A percentile compares a stretch with the other conserved stretches of the same genome.
Evolutionary conservation across 1,140 invertebrate genomes (phyloP).

Genomic region (Atta cephalotes): DNA sequence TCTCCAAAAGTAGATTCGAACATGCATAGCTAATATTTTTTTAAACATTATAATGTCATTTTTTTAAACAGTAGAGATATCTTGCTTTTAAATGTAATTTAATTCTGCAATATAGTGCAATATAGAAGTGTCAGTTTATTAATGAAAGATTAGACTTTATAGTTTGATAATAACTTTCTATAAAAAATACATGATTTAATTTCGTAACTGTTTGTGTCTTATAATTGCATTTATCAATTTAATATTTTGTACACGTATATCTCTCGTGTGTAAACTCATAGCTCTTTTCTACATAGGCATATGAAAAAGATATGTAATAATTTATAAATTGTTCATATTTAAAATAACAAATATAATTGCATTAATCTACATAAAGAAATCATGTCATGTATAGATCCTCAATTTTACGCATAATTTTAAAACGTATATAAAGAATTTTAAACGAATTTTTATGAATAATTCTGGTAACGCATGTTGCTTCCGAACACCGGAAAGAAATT

Average conservation of each 20-base stretch:
- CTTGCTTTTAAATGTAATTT: conserved; percentile 13
- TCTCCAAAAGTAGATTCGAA: not conserved
- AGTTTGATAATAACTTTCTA: not conserved
- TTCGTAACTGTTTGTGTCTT: not conserved
- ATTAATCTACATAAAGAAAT: not conserved
- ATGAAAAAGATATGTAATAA: not conserved
- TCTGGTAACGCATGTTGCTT: not conserved
- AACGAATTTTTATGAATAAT: not conserved
- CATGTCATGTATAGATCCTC: not conserved
- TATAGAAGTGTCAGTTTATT: not conserved
- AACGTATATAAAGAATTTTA: not conserved
- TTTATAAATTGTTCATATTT: not conserved
- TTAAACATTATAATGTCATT: not conserved
- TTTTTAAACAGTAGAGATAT: not conserved
- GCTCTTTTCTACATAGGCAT: not conserved
- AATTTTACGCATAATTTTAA: not conserved
- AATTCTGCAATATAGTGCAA: not conserved
- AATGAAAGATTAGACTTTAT: not conserved
- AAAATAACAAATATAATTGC: not conserved
- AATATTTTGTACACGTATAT: not conserved
- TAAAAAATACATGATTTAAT: conserved; percentile 15
- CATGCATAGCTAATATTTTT: conserved; percentile 48
- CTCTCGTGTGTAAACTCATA: not conserved
- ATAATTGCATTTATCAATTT: conserved; percentile 10
- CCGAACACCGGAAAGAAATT: not conserved